A percentile compares a stretch with the other conserved stretches of the same genome.
These are phyloP conservation scores for Tribolium freemani DNA, from an alignment of 2,888 invertebrate species.

Conservation along the genomic window DNA sequence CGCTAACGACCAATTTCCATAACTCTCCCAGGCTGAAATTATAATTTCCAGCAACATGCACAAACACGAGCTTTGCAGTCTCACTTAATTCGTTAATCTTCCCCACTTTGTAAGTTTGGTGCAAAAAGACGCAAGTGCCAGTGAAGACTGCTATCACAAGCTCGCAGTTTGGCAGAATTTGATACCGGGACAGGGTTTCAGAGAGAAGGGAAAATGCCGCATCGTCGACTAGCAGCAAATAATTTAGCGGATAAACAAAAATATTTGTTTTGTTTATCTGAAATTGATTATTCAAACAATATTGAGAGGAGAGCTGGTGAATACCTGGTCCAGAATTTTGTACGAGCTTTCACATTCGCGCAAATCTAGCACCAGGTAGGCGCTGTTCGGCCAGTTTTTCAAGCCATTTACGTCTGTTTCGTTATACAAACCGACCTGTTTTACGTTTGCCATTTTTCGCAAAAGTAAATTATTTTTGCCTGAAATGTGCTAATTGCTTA, in stretches of 20 bases:
- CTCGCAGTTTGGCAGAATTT: constrained; percentile 19
- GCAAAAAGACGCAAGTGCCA: background rate
- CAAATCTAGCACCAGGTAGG: background rate
- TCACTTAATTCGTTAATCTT: constrained; percentile 20
- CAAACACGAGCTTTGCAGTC: constrained; percentile 2
- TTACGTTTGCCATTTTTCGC: background rate
- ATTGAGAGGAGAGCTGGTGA: too few species aligned
- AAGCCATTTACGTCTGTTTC: background rate
- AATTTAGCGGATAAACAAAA: constrained; percentile 11
- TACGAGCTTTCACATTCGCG: background rate
- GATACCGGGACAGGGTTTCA: background rate
- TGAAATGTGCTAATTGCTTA: too few species aligned
- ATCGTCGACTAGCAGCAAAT: constrained; percentile 1
- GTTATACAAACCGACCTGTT: background rate
- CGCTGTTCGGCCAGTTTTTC: background rate
- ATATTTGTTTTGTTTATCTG: constrained; percentile 2
- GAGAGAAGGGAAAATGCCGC: background rate
- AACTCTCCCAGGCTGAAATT: constrained; percentile 23
- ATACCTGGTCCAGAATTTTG: background rate
- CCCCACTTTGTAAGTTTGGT: constrained; percentile 16
- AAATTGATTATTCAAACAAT: background rate
- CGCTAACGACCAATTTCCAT: constrained; percentile 30
- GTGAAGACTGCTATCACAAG: constrained; percentile 1
- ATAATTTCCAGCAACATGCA: constrained; percentile 3
- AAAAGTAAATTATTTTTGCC: background rate